A percentile compares a stretch with the other conserved stretches of the same genome.
Conservation (phyloP, 2,113 vertebrate species). For the Colinus virginianus region DNA sequence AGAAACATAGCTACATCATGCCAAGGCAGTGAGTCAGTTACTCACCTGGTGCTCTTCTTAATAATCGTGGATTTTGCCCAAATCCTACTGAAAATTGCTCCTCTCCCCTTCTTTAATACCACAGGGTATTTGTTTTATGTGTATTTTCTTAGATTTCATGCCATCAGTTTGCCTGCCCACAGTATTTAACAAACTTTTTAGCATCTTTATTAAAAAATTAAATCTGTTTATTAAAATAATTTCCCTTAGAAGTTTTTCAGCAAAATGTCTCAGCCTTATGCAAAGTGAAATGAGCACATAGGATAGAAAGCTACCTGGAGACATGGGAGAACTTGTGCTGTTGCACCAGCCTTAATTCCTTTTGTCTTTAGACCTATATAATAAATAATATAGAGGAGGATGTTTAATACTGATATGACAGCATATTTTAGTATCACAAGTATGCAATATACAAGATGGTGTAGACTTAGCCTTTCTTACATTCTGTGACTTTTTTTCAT, state of each 20-base stretch:
- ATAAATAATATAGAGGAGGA: not conserved
- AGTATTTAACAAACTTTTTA: slow-evolving; percentile 19
- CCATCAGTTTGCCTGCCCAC: not conserved
- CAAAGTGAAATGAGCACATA: not conserved
- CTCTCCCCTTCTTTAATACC: not conserved
- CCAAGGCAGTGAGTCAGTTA: slow-evolving; percentile 36
- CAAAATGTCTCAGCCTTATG: not conserved
- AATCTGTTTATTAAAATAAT: slow-evolving; percentile 27
- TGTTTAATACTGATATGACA: not conserved
- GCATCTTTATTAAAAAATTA: slow-evolving; percentile 32
- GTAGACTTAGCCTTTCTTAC: not conserved
- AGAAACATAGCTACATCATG: not conserved
- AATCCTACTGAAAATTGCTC: slow-evolving; percentile 3
- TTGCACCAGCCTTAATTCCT: not conserved
- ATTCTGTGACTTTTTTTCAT: not conserved
- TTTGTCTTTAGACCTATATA: not conserved
- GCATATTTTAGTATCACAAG: not conserved
- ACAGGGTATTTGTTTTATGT: not conserved
- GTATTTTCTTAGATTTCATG: slow-evolving; percentile 22
- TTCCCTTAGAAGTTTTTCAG: slow-evolving; percentile 13
- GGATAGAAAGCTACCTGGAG: not conserved
- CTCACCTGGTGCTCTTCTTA: not conserved
- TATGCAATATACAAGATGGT: not conserved
- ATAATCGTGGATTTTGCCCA: slow-evolving; percentile 12
- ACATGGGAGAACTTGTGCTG: not conserved